Evolutionary conservation across 2,797 vertebrate genomes (phyloP).

Genomic region (Phrynocephalus forsythii): DNA sequence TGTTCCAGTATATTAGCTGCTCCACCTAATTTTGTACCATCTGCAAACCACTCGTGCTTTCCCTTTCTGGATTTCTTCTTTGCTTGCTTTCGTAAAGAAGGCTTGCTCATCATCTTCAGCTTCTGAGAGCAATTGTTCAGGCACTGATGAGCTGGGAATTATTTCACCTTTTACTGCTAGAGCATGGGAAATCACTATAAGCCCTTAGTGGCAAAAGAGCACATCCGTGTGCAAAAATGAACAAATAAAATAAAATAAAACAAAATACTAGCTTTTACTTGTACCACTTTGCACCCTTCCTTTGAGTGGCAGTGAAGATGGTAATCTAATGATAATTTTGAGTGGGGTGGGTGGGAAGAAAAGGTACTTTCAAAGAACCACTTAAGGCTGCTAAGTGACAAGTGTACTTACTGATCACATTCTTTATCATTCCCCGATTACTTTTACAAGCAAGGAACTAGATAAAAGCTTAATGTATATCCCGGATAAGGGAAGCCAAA

Average conservation of each 20-base stretch:
- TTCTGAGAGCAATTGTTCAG: background rate
- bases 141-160: slow-evolving; percentile 16
- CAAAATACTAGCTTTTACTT: background rate
- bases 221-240: background rate
- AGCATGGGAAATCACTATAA: slow-evolving; percentile 34
- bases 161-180: slow-evolving; percentile 9
- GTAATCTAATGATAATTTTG: background rate
- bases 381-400: slow-evolving; percentile 19
- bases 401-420: slow-evolving; percentile 23
- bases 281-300: slow-evolving; percentile 10
- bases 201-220: slow-evolving; percentile 8
- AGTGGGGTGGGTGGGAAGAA: background rate
- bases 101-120: background rate
- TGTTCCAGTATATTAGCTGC: no score
- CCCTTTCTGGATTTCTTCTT: background rate
- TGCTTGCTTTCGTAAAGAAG: background rate
- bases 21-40: background rate
- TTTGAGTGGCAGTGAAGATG: slow-evolving; percentile 13
- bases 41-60: background rate
- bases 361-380: background rate
- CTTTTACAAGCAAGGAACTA: slow-evolving; percentile 24
- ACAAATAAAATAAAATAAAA: background rate
- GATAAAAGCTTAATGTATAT: slow-evolving; percentile 9
- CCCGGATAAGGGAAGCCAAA: slow-evolving; percentile 33
- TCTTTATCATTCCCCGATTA: slow-evolving; percentile 13